Evolutionary conservation across 2,888 invertebrate species (phyloP).

Genomic region (Drosophila neonasuta): DNA sequence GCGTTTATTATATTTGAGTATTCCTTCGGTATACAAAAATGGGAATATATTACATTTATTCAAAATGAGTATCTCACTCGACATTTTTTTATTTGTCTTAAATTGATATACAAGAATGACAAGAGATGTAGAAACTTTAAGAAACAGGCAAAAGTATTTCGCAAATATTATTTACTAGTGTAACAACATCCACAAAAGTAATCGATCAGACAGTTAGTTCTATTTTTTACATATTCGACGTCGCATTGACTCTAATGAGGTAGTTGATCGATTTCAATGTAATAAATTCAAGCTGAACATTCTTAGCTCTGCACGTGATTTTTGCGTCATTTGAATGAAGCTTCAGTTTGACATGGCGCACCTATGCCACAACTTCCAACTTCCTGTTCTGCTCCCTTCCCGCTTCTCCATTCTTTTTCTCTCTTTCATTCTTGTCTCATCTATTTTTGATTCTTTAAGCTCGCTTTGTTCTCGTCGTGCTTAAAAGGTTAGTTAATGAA

Average conservation of each 20-base stretch:
- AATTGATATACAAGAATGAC: no score
- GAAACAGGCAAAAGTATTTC: no score
- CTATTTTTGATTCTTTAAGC: conserved; percentile 18
- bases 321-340: not conserved
- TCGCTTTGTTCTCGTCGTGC: conserved; percentile 19
- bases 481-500: conserved; percentile 64
- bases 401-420: not conserved
- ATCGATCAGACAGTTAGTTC: no score
- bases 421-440: not conserved
- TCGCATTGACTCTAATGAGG: not conserved
- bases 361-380: conserved; percentile 6
- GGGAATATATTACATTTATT: no score
- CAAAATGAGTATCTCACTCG: no score
- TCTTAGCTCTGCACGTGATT: conserved; percentile 20
- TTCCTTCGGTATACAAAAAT: no score
- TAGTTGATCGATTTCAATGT: not conserved
- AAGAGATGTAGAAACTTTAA: no score
- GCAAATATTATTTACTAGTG: no score
- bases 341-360: conserved; percentile 6
- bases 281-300: not conserved
- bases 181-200: no score
- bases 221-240: no score
- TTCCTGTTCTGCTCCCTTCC: conserved; percentile 14
- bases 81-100: no score
- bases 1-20: no score